Base-by-base conservation (phyloP, 2,113 vertebrate genomes). In the Phalacrocorax brasilianus region DNA sequence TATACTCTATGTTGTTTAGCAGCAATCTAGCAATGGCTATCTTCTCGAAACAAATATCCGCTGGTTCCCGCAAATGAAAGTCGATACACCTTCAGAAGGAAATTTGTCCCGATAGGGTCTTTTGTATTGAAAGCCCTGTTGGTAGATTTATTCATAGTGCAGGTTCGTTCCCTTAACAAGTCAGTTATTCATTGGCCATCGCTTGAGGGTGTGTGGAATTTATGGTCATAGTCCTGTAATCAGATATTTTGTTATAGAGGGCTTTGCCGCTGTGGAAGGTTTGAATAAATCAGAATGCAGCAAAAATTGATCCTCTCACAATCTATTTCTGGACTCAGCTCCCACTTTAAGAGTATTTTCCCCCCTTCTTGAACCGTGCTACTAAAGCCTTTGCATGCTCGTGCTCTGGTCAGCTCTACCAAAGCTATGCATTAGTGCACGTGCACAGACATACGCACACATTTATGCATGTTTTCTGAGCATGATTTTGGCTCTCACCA, bases 61-160 rank as follows among this genome's bases (percentile, higher is more conserved):
- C 84, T 87, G 86, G 91, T 92, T 95, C 92, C 86, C 81, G 92
- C 84, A 85, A 73, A 89, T 95, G 94, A 70, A 95, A 96, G 89
- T 97, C 94, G 0, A 96, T 95, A 95, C 50, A 82, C 84, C 95
- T 93, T 95, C 95, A 87, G 67, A 74, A 95, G 44, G 84, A 95
- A 97, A 97, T 97, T 93, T 94, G 70, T 97, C 94, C 95, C 93
- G 0, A 18, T 93, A 74, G 96, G 55, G 74, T 95, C 81, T 50
- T 96, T 97, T 58, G 20, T 95, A 95, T 96, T 63, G 93, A 91
- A 88, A 88, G 89, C 62, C 71, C 87, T 94, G 78, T 97, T 97
- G 95, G 93, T 95, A 94, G 97, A 97, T 97, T 95, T 95, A 97
- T 97, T 97, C 94, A 96, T 95, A 77, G 95, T 44, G 65, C 87